Conservation (phyloP, 2,113 vertebrate genomes). For the Pachypanchax playfairii region DNA sequence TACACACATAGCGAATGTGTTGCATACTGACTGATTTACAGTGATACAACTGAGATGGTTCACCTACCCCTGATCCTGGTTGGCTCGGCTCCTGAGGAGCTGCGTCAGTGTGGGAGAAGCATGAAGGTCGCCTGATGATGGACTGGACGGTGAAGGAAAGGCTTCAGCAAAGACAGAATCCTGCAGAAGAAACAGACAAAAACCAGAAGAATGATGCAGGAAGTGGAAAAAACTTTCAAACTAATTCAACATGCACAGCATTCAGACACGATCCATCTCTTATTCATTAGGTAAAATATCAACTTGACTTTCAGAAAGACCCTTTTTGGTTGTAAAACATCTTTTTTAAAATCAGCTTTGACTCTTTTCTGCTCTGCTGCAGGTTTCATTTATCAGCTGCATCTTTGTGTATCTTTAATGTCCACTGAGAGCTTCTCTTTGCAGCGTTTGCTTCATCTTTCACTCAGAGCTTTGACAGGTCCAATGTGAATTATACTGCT, state of each 20-base stretch:
- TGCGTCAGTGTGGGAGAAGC: conserved; percentile 70
- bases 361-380: conserved; percentile 26
- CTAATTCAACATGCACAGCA: background rate
- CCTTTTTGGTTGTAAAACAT: background rate
- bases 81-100: conserved; percentile 55
- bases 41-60: background rate
- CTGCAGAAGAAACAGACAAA: conserved; percentile 52
- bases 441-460: background rate
- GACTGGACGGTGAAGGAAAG: conserved; percentile 60
- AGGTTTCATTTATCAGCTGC: conserved; percentile 38
- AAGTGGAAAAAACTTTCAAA: too few species aligned
- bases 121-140: conserved; percentile 32
- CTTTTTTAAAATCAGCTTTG: conserved; percentile 21
- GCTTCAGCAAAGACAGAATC: conserved; percentile 66
- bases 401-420: conserved; percentile 20
- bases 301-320: too few species aligned
- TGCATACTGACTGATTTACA: too few species aligned
- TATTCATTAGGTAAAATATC: too few species aligned
- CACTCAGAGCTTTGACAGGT: background rate
- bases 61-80: conserved; percentile 65
- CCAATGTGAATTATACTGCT: background rate
- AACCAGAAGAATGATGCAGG: too few species aligned
- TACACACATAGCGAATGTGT: too few species aligned
- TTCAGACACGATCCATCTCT: background rate
- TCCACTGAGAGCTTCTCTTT: conserved; percentile 32